These are phyloP conservation scores for Tribolium castaneum DNA, from an alignment of 1,140 invertebrate species.

Conservation along the genomic window DNA sequence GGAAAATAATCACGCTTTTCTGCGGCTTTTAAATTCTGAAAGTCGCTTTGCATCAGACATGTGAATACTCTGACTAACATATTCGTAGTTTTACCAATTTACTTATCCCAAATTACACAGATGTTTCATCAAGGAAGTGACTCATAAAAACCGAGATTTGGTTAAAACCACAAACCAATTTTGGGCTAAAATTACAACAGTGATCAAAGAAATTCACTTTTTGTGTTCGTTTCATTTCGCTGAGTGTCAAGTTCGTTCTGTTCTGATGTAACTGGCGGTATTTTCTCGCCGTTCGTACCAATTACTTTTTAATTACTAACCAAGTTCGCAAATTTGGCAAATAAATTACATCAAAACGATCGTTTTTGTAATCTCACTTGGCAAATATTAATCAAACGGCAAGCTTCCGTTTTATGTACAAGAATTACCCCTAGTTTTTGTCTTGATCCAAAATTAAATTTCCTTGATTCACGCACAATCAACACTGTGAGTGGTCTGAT, in stretches of 20 bases:
- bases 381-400: slow-evolving; percentile 27
- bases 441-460: slow-evolving; percentile 26
- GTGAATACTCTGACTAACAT: neutral
- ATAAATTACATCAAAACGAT: slow-evolving; percentile 12
- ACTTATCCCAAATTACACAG: neutral
- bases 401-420: slow-evolving; percentile 14
- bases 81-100: neutral
- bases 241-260: too few species aligned
- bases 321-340: slow-evolving; percentile 10
- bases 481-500: slow-evolving; percentile 25
- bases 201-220: neutral
- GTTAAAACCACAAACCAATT: neutral
- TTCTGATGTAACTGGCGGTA: neutral
- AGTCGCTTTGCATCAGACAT: neutral
- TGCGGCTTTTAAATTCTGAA: neutral
- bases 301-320: neutral
- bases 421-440: slow-evolving; percentile 22
- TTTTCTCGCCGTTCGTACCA: neutral
- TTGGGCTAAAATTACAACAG: neutral
- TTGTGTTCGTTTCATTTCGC: neutral
- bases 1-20: neutral
- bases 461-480: slow-evolving; percentile 28
- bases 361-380: slow-evolving; percentile 7
- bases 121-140: neutral
- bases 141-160: neutral